These are phyloP conservation scores for Drosophila navojoa DNA, from an alignment of 1,140 invertebrate species.

Conservation along the genomic window DNA sequence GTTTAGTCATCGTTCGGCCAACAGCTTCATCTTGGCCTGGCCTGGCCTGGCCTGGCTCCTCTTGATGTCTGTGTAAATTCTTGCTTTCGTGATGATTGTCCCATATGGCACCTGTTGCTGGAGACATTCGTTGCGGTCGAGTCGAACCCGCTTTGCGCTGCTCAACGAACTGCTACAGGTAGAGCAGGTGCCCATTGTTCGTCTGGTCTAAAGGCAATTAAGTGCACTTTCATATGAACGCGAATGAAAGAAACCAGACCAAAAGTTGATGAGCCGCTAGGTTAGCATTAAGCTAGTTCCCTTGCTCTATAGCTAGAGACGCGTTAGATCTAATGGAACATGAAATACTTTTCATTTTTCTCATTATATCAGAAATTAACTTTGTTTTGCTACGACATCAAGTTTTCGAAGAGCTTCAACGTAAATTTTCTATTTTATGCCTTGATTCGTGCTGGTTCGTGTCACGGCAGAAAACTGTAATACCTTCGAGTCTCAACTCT, in stretches of 20 bases:
- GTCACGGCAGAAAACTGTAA: slow-evolving; percentile 2
- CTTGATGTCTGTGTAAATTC: slow-evolving; percentile 28
- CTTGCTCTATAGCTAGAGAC: not conserved
- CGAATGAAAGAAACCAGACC: slow-evolving; percentile 42
- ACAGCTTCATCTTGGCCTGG: slow-evolving; percentile 9
- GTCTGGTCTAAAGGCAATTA: slow-evolving; percentile 24
- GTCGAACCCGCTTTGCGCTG: slow-evolving; percentile 9
- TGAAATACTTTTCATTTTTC: not conserved
- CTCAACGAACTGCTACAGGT: not conserved
- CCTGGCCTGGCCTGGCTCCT: slow-evolving; percentile 7
- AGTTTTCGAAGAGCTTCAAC: too few relatives aligned
- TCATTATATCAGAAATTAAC: not conserved
- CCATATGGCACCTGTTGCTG: slow-evolving; percentile 34
- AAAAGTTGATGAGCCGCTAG: slow-evolving; percentile 63
- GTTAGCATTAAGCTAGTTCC: slow-evolving; percentile 33
- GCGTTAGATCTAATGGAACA: not conserved
- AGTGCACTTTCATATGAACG: slow-evolving; percentile 40
- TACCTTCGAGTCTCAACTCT: not conserved
- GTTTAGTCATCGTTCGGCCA: slow-evolving; percentile 31
- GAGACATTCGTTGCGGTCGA: slow-evolving; percentile 1
- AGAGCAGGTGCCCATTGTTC: slow-evolving; percentile 7
- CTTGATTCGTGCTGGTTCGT: not conserved
- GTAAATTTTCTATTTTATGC: too few relatives aligned
- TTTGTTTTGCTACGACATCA: too few relatives aligned
- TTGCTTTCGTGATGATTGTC: not conserved